Percentiles rank a stretch among this genome's conserved stretches.
Conservation (phyloP, 2,797 vertebrate species). For the Odontamblyopus lacepedii region DNA sequence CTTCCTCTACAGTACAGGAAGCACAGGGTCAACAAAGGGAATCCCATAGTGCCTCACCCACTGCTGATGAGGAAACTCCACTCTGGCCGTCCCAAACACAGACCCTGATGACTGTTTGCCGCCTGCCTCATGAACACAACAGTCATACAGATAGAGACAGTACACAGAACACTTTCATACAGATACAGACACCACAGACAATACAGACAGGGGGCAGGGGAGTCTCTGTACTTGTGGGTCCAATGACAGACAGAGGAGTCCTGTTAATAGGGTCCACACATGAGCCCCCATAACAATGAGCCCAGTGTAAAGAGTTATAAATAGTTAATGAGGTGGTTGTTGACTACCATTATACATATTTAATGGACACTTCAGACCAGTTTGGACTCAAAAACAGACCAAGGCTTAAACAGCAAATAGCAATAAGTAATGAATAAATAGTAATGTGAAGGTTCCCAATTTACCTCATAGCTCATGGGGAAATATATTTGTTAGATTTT, state of each 20-base stretch:
- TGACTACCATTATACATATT: background rate
- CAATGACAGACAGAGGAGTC: conserved; percentile 28
- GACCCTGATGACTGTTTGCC: conserved; percentile 15
- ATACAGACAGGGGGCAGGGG: background rate
- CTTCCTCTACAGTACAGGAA: conserved; percentile 72
- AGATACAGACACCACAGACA: too few species aligned
- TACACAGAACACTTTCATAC: too few species aligned
- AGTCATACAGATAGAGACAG: background rate
- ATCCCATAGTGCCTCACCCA: conserved; percentile 60
- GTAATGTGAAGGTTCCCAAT: background rate
- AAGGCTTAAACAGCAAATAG: background rate
- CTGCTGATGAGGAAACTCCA: conserved; percentile 61
- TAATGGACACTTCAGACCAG: background rate
- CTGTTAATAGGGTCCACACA: conserved; percentile 18
- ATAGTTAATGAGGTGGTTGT: background rate
- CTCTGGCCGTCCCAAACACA: conserved; percentile 41
- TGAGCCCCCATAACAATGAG: conserved; percentile 7
- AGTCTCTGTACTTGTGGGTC: conserved; percentile 22
- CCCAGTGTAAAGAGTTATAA: background rate
- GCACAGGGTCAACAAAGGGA: conserved; percentile 74
- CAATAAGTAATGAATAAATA: background rate
- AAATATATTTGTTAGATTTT: too few species aligned
- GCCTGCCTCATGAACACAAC: background rate
- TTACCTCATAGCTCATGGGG: background rate
- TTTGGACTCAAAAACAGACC: background rate